These are phyloP conservation scores for Rallus limicola DNA, from an alignment of 2,113 vertebrate genomes.

Conservation along the genomic window DNA sequence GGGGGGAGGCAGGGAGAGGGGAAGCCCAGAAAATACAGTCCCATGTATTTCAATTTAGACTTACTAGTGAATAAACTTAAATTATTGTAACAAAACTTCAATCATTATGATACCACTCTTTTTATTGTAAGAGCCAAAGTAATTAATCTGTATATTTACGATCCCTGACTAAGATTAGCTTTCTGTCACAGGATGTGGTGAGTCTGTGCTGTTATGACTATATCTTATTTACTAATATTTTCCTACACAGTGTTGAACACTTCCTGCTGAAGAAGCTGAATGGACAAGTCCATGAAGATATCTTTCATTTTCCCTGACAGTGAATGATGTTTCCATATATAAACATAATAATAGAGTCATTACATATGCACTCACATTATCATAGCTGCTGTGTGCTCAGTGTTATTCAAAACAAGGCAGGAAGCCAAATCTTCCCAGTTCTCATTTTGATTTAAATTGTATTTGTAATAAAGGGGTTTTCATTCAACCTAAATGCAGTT, in stretches of 20 bases:
- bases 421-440: slow-evolving; percentile 58
- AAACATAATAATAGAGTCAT: slow-evolving; percentile 77
- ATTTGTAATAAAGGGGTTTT: slow-evolving; percentile 76
- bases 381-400: slow-evolving; percentile 30
- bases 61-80: slow-evolving; percentile 22
- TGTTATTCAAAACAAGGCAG: slow-evolving; percentile 63
- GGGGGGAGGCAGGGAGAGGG: not conserved
- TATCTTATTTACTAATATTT: slow-evolving; percentile 62
- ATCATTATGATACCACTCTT: not conserved
- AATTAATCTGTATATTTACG: slow-evolving; percentile 50
- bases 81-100: not conserved
- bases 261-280: slow-evolving; percentile 75
- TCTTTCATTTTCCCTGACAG: slow-evolving; percentile 75
- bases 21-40: not conserved
- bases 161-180: slow-evolving; percentile 17
- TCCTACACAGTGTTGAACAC: slow-evolving; percentile 43
- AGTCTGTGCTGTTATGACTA: not conserved
- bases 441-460: slow-evolving; percentile 73
- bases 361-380: slow-evolving; percentile 67
- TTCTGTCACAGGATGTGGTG: not conserved
- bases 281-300: slow-evolving; percentile 69
- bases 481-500: slow-evolving; percentile 75
- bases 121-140: slow-evolving; percentile 29
- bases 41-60: not conserved
- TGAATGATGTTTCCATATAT: slow-evolving; percentile 70